Base-by-base conservation (phyloP, 2,888 invertebrate species). In the Gandaritis pyraliata region DNA sequence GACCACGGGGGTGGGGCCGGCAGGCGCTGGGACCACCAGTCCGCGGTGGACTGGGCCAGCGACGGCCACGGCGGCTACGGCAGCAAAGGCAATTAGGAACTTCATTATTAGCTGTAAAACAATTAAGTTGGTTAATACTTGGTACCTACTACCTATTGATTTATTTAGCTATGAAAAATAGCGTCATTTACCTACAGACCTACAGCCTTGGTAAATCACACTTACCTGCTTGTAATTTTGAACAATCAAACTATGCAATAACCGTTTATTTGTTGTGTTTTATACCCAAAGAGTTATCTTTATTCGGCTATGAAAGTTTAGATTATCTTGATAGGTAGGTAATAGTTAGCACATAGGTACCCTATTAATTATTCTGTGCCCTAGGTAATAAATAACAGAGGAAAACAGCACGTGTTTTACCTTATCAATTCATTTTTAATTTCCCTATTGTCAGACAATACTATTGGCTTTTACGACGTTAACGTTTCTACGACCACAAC, bases 41-140 rank as follows among this genome's bases (percentile, higher is more conserved):
- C 36, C 61, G 53, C 67, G 65, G 18, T 68, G 71, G 18, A 48
- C 52, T 49, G 66, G 68, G 59, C 57, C 56, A 50, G 69, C 69
- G 50, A 64, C 41, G 52, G 69, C 70, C 12, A 68, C 72, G 51
- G 80, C 76, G 61, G 72, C 72, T 33, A 76, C 58, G 52, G 72
- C 75, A 57, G 75, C 76, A 69, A 76, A 66, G 43, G 66, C 61
- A 36, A 73, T 47, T 16, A 74, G 53, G 67, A 72, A 70, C 62
- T 74, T 73, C 74, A 74, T 74, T 48, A 58, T 71, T 58, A n/a
- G 45, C 70, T 72, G 65, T 41, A 64, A 72, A 33, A 33, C 8
- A 33, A 33, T 33, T 33, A 1, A 33, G 33, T 33, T 33, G 5
- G 2, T 33, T 33, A 33, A 29, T 29, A 29, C 2, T n/a, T n/a